Conservation (phyloP, 2,888 invertebrate species). For the Xestoiulus laeticollis region DNA sequence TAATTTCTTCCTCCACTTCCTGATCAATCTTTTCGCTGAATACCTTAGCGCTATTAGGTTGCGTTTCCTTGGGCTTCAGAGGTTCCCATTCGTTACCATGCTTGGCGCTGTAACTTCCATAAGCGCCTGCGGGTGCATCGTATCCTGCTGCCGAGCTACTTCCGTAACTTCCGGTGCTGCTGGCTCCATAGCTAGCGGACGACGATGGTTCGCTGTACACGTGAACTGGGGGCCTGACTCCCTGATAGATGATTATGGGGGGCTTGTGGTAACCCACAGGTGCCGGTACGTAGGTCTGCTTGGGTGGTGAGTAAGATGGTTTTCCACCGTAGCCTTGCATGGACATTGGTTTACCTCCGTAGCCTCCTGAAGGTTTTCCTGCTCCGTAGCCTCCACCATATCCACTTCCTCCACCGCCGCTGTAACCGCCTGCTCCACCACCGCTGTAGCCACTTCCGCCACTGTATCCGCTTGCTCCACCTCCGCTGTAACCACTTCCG, state of each 20-base stretch:
- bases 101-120: slow-evolving; percentile 55
- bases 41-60: background rate
- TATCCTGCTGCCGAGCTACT: background rate
- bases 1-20: slow-evolving; percentile 46
- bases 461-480: slow-evolving; percentile 16
- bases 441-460: slow-evolving; percentile 23
- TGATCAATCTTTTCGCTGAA: slow-evolving; percentile 49
- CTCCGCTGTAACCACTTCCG: slow-evolving; percentile 23
- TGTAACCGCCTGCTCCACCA: slow-evolving; percentile 19
- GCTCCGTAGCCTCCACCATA: slow-evolving; percentile 51
- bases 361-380: slow-evolving; percentile 52
- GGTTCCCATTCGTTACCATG: slow-evolving; percentile 54
- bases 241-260: slow-evolving; percentile 64
- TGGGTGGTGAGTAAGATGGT: slow-evolving; percentile 54
- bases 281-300: slow-evolving; percentile 60
- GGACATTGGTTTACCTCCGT: slow-evolving; percentile 50
- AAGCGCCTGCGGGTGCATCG: background rate
- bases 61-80: background rate
- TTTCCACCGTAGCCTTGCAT: slow-evolving; percentile 50
- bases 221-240: slow-evolving; percentile 63
- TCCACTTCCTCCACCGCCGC: slow-evolving; percentile 13
- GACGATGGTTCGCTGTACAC: slow-evolving; percentile 59
- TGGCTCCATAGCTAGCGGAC: background rate
- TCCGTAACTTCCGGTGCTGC: slow-evolving; percentile 35
- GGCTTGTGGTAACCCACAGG: slow-evolving; percentile 61